Conservation (phyloP, 2,797 vertebrate genomes). For the Buphagus erythrorhynchus region DNA sequence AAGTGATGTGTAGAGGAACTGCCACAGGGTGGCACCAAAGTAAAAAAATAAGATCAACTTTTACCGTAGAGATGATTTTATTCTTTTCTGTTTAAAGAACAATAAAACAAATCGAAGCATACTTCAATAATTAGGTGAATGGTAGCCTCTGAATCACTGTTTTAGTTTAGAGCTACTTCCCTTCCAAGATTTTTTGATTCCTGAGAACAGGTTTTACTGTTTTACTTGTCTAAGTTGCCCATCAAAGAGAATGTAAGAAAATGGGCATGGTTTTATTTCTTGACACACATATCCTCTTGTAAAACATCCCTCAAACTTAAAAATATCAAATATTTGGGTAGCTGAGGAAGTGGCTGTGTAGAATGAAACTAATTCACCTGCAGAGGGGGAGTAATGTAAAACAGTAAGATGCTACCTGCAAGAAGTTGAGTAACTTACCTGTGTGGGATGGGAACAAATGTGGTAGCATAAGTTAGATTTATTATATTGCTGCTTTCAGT, state of each 20-base stretch:
- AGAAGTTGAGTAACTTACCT: background rate
- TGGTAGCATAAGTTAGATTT: background rate
- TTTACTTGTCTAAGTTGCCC: background rate
- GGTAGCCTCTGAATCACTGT: background rate
- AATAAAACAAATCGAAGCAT: background rate
- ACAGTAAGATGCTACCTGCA: background rate
- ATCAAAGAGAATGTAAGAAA: background rate
- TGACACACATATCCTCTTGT: background rate
- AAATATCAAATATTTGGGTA: background rate
- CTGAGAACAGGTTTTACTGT: background rate
- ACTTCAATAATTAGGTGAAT: background rate
- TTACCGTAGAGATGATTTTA: background rate
- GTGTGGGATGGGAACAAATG: background rate
- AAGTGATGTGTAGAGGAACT: background rate
- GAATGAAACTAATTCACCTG: background rate
- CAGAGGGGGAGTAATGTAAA: background rate
- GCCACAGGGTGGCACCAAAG: slow-evolving; percentile 63
- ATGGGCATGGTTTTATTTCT: background rate
- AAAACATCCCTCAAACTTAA: background rate
- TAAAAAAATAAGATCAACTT: background rate
- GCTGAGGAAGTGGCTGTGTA: background rate
- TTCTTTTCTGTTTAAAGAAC: background rate
- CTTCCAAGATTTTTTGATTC: background rate
- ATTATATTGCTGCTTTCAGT: background rate
- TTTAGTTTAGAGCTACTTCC: background rate